These are phyloP conservation scores for Shinisaurus crocodilurus DNA, from an alignment of 2,113 vertebrate species.

Conservation along the genomic window DNA sequence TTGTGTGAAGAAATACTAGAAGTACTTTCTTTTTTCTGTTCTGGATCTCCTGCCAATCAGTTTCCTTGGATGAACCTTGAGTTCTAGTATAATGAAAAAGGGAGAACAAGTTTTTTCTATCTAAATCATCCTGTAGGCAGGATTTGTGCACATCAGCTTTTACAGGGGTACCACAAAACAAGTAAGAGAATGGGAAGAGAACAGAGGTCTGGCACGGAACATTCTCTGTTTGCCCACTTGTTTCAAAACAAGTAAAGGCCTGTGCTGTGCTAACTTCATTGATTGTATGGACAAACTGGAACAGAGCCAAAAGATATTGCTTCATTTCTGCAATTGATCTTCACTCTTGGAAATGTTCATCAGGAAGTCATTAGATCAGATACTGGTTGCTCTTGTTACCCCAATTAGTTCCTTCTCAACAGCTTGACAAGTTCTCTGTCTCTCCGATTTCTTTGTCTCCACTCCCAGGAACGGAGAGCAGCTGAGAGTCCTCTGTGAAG, in stretches of 20 bases:
- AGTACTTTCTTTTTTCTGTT: no score
- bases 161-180: neutral
- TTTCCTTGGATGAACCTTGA: no score
- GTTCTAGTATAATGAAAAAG: neutral
- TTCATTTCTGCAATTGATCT: neutral
- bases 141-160: neutral
- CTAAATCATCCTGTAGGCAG: neutral
- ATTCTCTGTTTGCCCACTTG: neutral
- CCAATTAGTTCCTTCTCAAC: neutral
- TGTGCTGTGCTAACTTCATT: no score
- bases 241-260: no score
- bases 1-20: no score
- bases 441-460: neutral
- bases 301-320: neutral
- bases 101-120: neutral
- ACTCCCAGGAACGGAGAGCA: conserved; percentile 78
- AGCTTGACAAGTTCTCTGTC: neutral
- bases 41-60: no score
- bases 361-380: neutral
- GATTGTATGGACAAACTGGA: neutral
- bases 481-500: conserved; percentile 75
- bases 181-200: neutral
- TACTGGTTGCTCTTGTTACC: neutral
- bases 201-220: neutral
- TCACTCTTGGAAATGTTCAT: neutral